Percentiles rank a stretch among this genome's conserved stretches.
phyloP scores from a whole-genome alignment of 2,797 vertebrate genomes.

The Mionectes olivaceus region DNA sequence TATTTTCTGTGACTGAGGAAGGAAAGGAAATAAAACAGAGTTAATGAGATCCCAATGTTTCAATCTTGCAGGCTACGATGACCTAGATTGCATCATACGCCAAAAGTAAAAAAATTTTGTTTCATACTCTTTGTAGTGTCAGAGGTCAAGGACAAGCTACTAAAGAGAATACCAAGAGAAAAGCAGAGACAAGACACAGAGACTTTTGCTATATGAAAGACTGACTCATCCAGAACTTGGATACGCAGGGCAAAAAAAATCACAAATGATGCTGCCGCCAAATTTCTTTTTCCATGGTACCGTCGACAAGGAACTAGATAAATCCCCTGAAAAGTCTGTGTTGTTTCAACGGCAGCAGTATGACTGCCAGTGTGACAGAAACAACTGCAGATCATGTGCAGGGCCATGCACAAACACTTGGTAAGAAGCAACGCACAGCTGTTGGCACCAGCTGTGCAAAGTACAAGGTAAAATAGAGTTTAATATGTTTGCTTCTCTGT shows the following conservation, averaged over 20 bases:
- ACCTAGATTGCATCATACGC: slow-evolving; percentile 23
- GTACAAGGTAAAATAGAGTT: not conserved
- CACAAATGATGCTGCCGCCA: no score
- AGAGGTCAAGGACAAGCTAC: not conserved
- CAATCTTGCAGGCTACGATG: not conserved
- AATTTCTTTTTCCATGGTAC: no score
- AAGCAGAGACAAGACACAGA: not conserved
- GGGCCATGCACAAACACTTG: not conserved
- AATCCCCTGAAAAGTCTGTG: not conserved
- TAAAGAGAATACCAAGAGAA: not conserved
- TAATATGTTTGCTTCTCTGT: not conserved
- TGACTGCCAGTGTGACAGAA: not conserved
- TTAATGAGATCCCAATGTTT: slow-evolving; percentile 6
- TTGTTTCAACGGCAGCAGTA: not conserved
- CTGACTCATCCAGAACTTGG: not conserved
- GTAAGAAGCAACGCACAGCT: not conserved
- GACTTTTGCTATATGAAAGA: not conserved
- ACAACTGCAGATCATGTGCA: not conserved
- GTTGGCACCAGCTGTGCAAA: not conserved
- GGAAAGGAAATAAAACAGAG: slow-evolving; percentile 22
- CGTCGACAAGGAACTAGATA: not conserved
- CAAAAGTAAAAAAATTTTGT: not conserved
- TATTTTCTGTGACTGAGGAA: slow-evolving; percentile 52
- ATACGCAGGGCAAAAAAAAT: not conserved
- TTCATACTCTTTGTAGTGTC: not conserved